A percentile compares a stretch with the other conserved stretches of the same genome.
Evolutionary conservation across 2,888 invertebrate species (phyloP).

Genomic region (Diogma glabrata): DNA sequence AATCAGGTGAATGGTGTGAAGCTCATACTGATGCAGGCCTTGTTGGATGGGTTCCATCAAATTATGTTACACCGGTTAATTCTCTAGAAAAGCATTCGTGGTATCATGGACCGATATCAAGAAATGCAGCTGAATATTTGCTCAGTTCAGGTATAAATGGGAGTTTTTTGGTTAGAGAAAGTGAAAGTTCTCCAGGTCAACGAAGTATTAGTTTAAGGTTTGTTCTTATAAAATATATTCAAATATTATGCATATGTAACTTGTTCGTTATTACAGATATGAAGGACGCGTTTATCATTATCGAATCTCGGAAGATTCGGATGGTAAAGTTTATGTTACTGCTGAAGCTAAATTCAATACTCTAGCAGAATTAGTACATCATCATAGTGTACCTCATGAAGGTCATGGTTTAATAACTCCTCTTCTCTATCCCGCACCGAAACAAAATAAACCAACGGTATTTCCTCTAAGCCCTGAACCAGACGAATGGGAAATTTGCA

Average conservation of each 20-base stretch:
- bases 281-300: constrained; percentile 99
- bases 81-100: constrained; percentile 98
- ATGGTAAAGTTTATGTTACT: constrained; percentile 93
- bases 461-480: constrained; percentile 87
- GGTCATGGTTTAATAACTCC: constrained; percentile 97
- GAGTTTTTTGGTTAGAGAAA: constrained; percentile 94
- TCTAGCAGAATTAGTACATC: constrained; percentile 94
- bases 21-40: constrained; percentile 82
- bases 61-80: constrained; percentile 97
- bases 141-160: constrained; percentile 98
- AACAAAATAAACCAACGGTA: constrained; percentile 89
- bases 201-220: constrained; percentile 59
- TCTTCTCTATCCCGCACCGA: constrained; percentile 94
- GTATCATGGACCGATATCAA: constrained; percentile 95
- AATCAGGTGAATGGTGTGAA: constrained; percentile 99
- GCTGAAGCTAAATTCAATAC: constrained; percentile 96
- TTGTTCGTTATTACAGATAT: no score
- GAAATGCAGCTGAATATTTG: constrained; percentile 96
- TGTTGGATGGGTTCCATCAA: constrained; percentile 98
- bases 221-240: no score
- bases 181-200: constrained; percentile 93
- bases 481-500: constrained; percentile 96
- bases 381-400: constrained; percentile 78
- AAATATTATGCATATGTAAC: no score
- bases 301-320: constrained; percentile 88